Base-by-base conservation (phyloP, 2,888 invertebrate genomes). In the Drosophila siamana region DNA sequence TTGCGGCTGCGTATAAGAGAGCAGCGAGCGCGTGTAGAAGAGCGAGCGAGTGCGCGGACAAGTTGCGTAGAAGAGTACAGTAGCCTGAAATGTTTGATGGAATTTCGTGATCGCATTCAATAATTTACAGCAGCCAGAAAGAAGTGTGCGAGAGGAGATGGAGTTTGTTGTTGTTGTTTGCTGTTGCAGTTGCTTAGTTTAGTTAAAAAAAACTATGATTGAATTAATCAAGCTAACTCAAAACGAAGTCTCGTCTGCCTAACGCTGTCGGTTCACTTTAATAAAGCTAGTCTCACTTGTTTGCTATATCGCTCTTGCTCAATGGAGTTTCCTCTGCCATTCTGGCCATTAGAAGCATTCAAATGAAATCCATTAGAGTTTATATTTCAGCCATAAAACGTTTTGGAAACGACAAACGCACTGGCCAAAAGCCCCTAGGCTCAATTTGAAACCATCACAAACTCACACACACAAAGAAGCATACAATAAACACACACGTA, bases 321-420 rank as follows among this genome's bases (percentile, higher is more conserved):
- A 9, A 3, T 48, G 2, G 38, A 44, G 2, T n/a, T 54, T n/a
- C 19, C 26, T 50, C 7, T 41, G 44, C 24, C 22, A 30, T 43
- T 51, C n/a, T 64, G 69, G 64, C 52, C 74, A 63, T 78, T 74
- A 78, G 81, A 80, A 66, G 55, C 87, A 77, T 76, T 74, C 64
- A 75, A 78, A 81, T 87, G 50, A 75, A 84, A 80, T 78, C 81
- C 84, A 86, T 84, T 80, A 69, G 80, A 88, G 78, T 84, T 80
- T 77, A 86, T 84, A 78, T 86, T 72, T 78, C 66, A 62, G 69
- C 69, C 80, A 83, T 78, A 69, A 84, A 84, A 71, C 69, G 74
- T 68, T 62, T 62, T 69, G 28, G 33, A 15, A 46, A 50, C 11
- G 41, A 36, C 60, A 54, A 47, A 65, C 43, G 48, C 46, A 61